Evolutionary conservation across 2,888 invertebrate genomes (phyloP), one percentile per base, ranked within the genome.

Genomic region (Imbricaverruca yamaguchii): DNA sequence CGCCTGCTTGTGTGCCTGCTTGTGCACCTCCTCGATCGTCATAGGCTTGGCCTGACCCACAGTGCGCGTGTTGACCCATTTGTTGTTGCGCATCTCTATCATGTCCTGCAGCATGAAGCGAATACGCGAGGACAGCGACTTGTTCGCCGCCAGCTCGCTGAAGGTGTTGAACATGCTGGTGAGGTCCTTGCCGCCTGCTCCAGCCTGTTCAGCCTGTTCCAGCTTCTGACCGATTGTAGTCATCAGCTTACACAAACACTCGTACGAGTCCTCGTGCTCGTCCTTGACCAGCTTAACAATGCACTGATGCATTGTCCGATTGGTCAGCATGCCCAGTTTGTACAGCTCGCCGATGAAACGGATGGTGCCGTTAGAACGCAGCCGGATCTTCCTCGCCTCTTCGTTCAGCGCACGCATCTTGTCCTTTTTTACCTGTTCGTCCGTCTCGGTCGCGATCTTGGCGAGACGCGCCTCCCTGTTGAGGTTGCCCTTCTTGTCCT

Each of bases 11-110:
- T 94, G 93, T 18, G 94, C 93, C 87, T 97, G 96, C 85, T 93
- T 92, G 85, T 95, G 94, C 83, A 98, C 96, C 88, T 97, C 94
- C 85, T 95, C 96, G 89, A 98, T 95, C 84, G 94, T 97, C 87
- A 96, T 97, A 2, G 97, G 97, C 86, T 93, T 93, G 69, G 92
- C 92, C 85, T 96, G 95, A 83, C 93, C 93, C 83, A 21, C 79
- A 0, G 25, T 59, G 79, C 95, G 91, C 82, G 96, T 91, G 7
- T 94, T 93, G 81, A 94, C 90, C 97, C 97, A 98, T 84, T 91
- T 92, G 85, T 92, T 92, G 85, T 90, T 90, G 83, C 94, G 91
- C 83, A 98, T 90, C 85, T 97, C 97, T 83, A 97, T 93, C 0
- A 97, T 94, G 89, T 98, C 97, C 89, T 94, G 93, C 65, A 96